A percentile compares a stretch with the other conserved stretches of the same genome.
These are phyloP conservation scores for Antennarius striatus DNA, from an alignment of 2,113 vertebrate genomes.

Conservation along the genomic window DNA sequence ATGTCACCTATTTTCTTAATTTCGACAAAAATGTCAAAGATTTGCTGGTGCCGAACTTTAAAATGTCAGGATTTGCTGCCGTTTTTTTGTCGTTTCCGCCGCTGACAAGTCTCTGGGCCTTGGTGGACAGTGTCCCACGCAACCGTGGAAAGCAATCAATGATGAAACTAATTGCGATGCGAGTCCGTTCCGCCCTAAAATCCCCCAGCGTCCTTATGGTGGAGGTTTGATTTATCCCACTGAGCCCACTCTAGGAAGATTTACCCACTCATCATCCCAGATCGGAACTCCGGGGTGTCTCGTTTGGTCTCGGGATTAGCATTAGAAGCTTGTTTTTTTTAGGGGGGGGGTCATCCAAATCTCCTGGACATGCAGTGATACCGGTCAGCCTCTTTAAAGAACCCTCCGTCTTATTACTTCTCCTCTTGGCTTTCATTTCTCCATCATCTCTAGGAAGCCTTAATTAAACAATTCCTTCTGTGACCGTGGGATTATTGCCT, in stretches of 20 bases:
- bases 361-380: background rate
- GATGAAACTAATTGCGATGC: too few relatives aligned
- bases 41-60: too few relatives aligned
- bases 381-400: background rate
- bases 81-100: too few relatives aligned
- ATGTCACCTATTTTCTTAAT: background rate
- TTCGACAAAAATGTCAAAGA: background rate
- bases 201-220: background rate
- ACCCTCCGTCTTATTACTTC: background rate
- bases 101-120: too few relatives aligned
- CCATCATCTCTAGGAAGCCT: background rate
- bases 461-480: background rate
- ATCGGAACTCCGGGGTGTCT: slow-evolving; percentile 32
- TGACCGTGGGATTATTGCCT: background rate
- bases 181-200: background rate
- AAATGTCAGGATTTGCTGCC: background rate
- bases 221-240: slow-evolving; percentile 54
- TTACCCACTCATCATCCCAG: slow-evolving; percentile 52
- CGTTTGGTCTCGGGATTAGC: slow-evolving; percentile 17
- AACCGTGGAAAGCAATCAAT: too few relatives aligned
- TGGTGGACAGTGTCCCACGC: too few relatives aligned
- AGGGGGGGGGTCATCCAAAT: slow-evolving; percentile 7
- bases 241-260: slow-evolving; percentile 25
- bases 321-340: background rate
- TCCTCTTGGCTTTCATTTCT: background rate